Conservation (phyloP, 1,140 invertebrate genomes). For the Kradibia gibbosae region DNA sequence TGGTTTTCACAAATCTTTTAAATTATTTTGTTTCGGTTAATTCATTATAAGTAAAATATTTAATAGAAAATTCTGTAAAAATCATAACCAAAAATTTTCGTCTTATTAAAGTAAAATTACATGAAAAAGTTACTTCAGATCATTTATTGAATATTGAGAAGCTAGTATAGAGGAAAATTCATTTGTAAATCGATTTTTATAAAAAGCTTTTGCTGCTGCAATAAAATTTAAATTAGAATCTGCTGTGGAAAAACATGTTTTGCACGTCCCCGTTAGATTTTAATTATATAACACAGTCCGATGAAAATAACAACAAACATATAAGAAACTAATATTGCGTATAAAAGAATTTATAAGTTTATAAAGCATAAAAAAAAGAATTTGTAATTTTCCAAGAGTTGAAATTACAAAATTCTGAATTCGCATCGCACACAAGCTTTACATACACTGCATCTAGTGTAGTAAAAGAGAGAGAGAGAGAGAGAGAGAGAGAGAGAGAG, state of each 20-base stretch:
- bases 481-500: not conserved
- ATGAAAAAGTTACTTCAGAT: not conserved
- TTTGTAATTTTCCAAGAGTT: not conserved
- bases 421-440: too few relatives aligned
- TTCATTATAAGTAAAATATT: too few relatives aligned
- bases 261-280: not conserved
- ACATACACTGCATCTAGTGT: not conserved
- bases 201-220: not conserved
- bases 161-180: not conserved
- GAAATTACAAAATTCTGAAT: not conserved
- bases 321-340: not conserved
- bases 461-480: not conserved
- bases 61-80: too few relatives aligned
- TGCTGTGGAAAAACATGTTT: not conserved
- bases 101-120: not conserved
- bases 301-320: not conserved
- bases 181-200: not conserved
- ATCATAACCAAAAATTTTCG: not conserved
- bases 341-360: not conserved
- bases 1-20: too few relatives aligned
- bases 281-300: conserved; percentile 21
- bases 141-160: not conserved
- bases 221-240: conserved; percentile 19
- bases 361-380: not conserved
- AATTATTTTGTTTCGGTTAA: too few relatives aligned